Percentiles rank a stretch among this genome's conserved stretches.
phyloP scores from a whole-genome alignment of 2,113 vertebrate species.

The Sceloporus tristichus region DNA sequence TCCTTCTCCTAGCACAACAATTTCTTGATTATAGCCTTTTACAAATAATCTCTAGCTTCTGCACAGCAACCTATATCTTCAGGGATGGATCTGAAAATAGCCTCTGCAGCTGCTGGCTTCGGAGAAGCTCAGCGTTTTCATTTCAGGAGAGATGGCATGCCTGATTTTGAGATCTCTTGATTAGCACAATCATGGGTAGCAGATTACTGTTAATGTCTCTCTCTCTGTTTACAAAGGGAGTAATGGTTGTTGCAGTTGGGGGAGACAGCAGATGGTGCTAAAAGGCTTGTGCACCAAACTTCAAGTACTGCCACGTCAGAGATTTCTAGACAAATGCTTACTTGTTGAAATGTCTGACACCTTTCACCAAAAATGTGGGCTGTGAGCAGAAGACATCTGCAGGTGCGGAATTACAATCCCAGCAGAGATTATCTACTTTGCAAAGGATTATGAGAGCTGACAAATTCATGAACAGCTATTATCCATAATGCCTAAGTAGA shows the following conservation, averaged over 20 bases:
- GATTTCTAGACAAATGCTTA: constrained; percentile 13
- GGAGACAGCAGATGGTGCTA: constrained; percentile 63
- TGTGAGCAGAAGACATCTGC: neutral
- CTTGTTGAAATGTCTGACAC: neutral
- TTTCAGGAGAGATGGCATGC: neutral
- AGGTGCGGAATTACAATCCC: neutral
- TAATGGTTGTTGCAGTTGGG: neutral
- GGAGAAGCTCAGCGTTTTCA: constrained; percentile 1
- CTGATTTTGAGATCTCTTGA: neutral
- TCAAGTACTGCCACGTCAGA: neutral
- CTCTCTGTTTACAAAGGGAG: neutral
- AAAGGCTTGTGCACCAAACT: constrained; percentile 34
- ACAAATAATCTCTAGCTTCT: neutral
- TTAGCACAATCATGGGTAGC: fast-evolving
- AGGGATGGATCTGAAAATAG: constrained; percentile 5
- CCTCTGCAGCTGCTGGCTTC: neutral
- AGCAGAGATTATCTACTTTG: neutral
- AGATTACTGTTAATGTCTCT: neutral
- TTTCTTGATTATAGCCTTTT: neutral
- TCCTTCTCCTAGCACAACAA: neutral
- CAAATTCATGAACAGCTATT: neutral
- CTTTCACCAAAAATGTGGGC: neutral
- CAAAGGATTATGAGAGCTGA: neutral
- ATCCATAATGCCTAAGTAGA: neutral
- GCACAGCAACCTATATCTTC: neutral